Evolutionary conservation across 2,888 invertebrate genomes (phyloP).

Genomic region (Drosophila hamatofila): DNA sequence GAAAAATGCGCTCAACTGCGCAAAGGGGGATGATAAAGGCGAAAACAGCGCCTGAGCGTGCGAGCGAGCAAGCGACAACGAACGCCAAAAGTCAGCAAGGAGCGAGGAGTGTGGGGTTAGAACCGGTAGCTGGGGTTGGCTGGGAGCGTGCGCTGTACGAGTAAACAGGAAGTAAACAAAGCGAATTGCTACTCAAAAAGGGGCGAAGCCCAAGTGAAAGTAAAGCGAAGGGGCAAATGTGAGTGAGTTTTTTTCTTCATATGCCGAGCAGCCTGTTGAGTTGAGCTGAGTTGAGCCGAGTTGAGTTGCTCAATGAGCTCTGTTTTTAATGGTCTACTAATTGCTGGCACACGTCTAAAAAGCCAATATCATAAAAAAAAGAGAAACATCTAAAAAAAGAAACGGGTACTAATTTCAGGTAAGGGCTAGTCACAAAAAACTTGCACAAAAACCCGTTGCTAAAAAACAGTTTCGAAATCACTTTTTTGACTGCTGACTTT

Average conservation of each 20-base stretch:
- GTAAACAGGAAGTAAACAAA: slow-evolving; percentile 74
- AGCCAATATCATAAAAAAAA: slow-evolving; percentile 46
- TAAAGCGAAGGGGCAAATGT: slow-evolving; percentile 42
- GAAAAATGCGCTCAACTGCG: slow-evolving; percentile 38
- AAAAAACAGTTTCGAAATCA: slow-evolving; percentile 51
- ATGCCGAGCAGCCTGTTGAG: slow-evolving; percentile 45
- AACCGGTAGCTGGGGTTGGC: slow-evolving; percentile 9
- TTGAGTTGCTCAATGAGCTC: slow-evolving; percentile 31
- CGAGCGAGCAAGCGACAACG: slow-evolving; percentile 43
- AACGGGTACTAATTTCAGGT: slow-evolving; percentile 1
- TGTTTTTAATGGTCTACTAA: slow-evolving; percentile 61
- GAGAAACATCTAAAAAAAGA: slow-evolving; percentile 22
- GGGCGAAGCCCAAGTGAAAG: slow-evolving; percentile 54
- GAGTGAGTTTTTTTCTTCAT: slow-evolving; percentile 44
- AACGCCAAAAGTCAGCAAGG: slow-evolving; percentile 65
- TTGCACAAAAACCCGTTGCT: slow-evolving; percentile 44
- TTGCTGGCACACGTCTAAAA: slow-evolving; percentile 76
- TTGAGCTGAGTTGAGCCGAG: slow-evolving; percentile 24
- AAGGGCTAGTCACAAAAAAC: slow-evolving; percentile 23
- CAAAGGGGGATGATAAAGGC: slow-evolving; percentile 65
- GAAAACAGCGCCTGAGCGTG: slow-evolving; percentile 25
- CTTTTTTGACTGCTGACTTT: slow-evolving; percentile 52
- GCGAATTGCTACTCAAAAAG: slow-evolving; percentile 37
- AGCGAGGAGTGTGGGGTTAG: slow-evolving; percentile 41
- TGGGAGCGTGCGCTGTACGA: slow-evolving; percentile 72